These are phyloP conservation scores for Chalcosyrphus nemorum DNA, from an alignment of 2,888 invertebrate species.

Conservation along the genomic window DNA sequence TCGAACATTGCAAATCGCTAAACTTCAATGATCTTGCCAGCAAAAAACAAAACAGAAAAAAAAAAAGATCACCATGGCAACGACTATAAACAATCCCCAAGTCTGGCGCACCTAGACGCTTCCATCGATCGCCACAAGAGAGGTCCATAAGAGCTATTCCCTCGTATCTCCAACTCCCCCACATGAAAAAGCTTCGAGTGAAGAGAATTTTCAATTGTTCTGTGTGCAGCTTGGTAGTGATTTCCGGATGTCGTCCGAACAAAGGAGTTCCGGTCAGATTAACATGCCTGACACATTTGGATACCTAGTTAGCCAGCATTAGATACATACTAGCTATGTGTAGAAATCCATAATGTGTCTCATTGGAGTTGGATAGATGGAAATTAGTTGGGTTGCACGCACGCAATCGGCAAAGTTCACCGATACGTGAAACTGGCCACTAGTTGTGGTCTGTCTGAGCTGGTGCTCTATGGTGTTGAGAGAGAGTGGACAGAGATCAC, in stretches of 20 bases:
- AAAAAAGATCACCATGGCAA: conserved; percentile 19
- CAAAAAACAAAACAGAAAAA: conserved; percentile 1
- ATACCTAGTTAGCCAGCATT: conserved; percentile 51
- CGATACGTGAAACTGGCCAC: conserved; percentile 73
- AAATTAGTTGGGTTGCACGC: conserved; percentile 63
- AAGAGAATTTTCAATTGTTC: conserved; percentile 34
- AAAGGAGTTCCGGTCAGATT: conserved; percentile 77
- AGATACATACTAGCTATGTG: conserved; percentile 33
- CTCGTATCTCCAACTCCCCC: neutral
- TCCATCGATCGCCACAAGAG: conserved; percentile 31
- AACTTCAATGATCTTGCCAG: conserved; percentile 50
- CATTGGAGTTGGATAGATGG: conserved; percentile 53
- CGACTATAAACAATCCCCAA: conserved; percentile 15
- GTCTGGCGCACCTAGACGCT: conserved; percentile 57
- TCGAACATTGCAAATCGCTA: conserved; percentile 37
- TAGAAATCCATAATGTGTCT: conserved; percentile 67
- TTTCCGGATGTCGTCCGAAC: conserved; percentile 76
- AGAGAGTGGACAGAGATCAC: conserved; percentile 62
- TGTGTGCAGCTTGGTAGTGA: conserved; percentile 63
- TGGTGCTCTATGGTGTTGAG: conserved; percentile 24
- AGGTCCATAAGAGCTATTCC: neutral
- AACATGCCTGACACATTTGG: conserved; percentile 72
- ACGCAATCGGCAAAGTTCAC: conserved; percentile 65
- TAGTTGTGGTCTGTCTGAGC: neutral
- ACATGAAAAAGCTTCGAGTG: conserved; percentile 21